phyloP scores from a whole-genome alignment of 2,113 vertebrate genomes.

The Platanista minor region DNA sequence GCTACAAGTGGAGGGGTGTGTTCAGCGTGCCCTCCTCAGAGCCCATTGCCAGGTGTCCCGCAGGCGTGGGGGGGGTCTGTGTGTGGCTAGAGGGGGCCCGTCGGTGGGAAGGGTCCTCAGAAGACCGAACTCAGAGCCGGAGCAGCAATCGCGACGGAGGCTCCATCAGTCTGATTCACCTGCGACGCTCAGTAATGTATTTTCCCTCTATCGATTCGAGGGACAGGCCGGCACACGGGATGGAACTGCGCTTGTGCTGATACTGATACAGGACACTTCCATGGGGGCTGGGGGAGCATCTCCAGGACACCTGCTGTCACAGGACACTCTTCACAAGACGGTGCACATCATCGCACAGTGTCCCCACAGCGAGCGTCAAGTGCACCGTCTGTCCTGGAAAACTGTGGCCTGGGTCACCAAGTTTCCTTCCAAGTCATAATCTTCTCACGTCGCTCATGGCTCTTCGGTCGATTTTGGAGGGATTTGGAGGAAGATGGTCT shows the following conservation, averaged over 20 bases:
- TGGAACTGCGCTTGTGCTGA: no score
- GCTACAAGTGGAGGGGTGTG: no score
- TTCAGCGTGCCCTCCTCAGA: not conserved
- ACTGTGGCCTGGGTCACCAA: not conserved
- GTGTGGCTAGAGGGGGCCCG: not conserved
- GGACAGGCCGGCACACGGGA: not conserved
- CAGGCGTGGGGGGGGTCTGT: not conserved
- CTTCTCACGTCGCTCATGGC: not conserved
- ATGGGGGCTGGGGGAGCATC: not conserved
- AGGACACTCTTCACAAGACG: not conserved
- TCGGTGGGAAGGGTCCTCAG: not conserved
- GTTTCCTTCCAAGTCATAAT: not conserved
- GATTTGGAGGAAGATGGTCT: not conserved
- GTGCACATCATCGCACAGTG: not conserved
- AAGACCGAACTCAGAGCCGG: not conserved
- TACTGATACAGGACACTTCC: rapidly evolving
- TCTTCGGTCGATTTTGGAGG: not conserved
- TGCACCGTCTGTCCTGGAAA: not conserved
- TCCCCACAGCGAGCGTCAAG: not conserved
- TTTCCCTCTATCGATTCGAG: not conserved
- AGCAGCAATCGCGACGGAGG: not conserved
- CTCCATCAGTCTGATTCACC: not conserved
- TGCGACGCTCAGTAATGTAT: not conserved
- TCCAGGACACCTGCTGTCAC: not conserved
- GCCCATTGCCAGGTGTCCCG: not conserved